These are phyloP conservation scores for Lepidurus packardi DNA, from an alignment of 1,140 invertebrate genomes.

Conservation along the genomic window DNA sequence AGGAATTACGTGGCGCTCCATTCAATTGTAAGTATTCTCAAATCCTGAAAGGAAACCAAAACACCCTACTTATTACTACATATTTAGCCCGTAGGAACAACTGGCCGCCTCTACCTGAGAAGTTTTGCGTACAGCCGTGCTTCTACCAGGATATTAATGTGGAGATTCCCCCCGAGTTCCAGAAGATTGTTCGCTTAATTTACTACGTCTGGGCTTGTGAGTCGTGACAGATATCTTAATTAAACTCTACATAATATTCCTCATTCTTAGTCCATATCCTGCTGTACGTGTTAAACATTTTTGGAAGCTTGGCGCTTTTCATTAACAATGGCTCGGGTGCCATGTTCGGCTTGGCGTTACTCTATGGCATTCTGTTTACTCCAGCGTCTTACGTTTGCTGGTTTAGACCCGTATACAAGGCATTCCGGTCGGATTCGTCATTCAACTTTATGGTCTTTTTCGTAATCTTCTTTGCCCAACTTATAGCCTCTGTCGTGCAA, in stretches of 20 bases:
- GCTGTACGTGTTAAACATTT: constrained; percentile 75
- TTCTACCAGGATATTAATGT: constrained; percentile 99
- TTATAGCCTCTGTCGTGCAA: constrained; percentile 80
- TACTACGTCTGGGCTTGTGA: constrained; percentile 98
- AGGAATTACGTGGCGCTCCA: constrained; percentile 69
- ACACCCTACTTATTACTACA: neutral
- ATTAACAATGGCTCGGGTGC: constrained; percentile 57
- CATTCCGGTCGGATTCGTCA: constrained; percentile 90
- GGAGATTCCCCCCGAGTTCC: constrained; percentile 97
- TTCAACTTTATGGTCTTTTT: constrained; percentile 99
- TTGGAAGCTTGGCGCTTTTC: constrained; percentile 71
- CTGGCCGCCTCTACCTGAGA: constrained; percentile 92
- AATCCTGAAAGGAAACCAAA: neutral
- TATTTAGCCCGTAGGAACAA: constrained; percentile 77
- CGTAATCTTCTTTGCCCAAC: constrained; percentile 98
- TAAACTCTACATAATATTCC: constrained; percentile 31
- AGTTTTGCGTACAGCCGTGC: constrained; percentile 90
- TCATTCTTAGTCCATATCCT: constrained; percentile 74
- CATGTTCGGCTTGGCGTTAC: constrained; percentile 81
- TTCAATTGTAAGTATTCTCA: constrained; percentile 52
- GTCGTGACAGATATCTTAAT: constrained; percentile 46
- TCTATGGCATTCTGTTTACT: constrained; percentile 87
- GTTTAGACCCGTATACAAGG: constrained; percentile 82
- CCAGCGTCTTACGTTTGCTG: constrained; percentile 97
- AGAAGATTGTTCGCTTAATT: constrained; percentile 84